phyloP scores from a whole-genome alignment of 2,797 vertebrate genomes.

The Peromyscus attwateri region DNA sequence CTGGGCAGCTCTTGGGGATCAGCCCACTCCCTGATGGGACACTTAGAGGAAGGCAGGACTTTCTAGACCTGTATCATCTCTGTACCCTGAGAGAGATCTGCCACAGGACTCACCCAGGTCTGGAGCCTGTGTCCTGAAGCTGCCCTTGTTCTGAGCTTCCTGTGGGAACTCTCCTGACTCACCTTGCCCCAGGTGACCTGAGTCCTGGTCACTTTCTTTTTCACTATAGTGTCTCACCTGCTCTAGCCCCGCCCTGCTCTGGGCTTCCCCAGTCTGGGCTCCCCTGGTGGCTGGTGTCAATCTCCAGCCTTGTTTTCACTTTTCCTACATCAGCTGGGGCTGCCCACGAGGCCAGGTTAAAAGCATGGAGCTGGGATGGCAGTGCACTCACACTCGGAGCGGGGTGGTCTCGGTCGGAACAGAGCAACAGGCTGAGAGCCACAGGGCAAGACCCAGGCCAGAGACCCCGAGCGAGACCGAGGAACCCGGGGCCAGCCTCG shows the following conservation, averaged over 20 bases:
- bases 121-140: rapidly evolving
- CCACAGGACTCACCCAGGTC: not conserved
- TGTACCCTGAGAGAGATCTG: not conserved
- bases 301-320: slow-evolving; percentile 32
- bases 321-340: slow-evolving; percentile 64
- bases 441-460: not conserved
- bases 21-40: not conserved
- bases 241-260: not conserved
- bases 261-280: slow-evolving; percentile 41
- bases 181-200: not conserved
- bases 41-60: not conserved
- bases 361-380: slow-evolving; percentile 50
- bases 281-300: not conserved
- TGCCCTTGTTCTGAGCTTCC: not conserved
- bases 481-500: not conserved
- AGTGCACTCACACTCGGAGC: rapidly evolving
- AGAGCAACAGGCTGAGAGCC: not conserved
- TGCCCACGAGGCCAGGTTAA: not conserved
- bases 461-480: not conserved
- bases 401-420: not conserved
- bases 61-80: not conserved
- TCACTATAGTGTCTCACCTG: not conserved
- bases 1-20: not conserved
- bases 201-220: not conserved
- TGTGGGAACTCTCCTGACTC: not conserved